These are phyloP conservation scores for Aegotheles bennettii DNA, from an alignment of 2,113 vertebrate species.

Conservation along the genomic window DNA sequence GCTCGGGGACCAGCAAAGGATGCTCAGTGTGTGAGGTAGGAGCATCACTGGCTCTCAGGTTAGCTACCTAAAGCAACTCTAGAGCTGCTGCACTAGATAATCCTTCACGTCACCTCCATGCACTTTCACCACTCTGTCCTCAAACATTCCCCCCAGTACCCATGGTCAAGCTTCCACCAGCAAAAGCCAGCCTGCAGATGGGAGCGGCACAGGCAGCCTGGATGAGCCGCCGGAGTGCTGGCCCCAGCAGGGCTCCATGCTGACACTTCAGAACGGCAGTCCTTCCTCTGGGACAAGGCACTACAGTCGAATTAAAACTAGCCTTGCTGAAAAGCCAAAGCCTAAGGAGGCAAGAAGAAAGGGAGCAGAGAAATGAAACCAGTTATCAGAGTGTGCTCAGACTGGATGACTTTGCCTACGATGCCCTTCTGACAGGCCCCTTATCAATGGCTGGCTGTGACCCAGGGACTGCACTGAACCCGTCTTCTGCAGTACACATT, in stretches of 20 bases:
- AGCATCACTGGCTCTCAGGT: neutral
- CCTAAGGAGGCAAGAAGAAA: neutral
- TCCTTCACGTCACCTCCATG: neutral
- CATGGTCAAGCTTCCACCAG: rapidly evolving
- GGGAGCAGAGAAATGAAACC: neutral
- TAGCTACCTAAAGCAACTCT: neutral
- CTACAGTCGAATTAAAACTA: neutral
- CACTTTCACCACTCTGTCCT: neutral
- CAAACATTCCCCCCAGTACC: neutral
- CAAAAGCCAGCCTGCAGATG: neutral
- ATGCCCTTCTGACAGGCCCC: constrained; percentile 28
- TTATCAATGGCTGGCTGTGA: neutral
- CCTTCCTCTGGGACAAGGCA: neutral
- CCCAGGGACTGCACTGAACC: neutral
- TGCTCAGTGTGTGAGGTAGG: neutral
- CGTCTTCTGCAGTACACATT: neutral
- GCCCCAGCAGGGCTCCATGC: rapidly evolving
- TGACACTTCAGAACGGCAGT: neutral
- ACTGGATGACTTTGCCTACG: neutral
- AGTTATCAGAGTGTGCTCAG: neutral
- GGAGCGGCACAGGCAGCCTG: neutral
- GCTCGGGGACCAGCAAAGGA: neutral
- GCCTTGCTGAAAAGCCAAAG: neutral
- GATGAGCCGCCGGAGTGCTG: neutral
- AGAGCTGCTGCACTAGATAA: rapidly evolving